These are phyloP conservation scores for Ornithoptera priamus DNA, from an alignment of 2,888 invertebrate genomes.

Conservation along the genomic window DNA sequence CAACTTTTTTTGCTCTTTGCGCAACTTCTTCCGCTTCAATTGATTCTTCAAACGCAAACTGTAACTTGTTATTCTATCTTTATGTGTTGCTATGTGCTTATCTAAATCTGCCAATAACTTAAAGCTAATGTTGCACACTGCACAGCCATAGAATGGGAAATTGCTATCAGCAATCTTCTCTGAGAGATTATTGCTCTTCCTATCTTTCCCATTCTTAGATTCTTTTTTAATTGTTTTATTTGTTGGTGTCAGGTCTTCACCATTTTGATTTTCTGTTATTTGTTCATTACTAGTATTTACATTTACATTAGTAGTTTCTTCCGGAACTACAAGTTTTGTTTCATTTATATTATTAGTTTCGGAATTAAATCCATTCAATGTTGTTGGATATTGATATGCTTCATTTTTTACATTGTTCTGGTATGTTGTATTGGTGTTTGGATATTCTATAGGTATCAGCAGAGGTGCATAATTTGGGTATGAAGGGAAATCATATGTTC, in stretches of 20 bases:
- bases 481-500: constrained; percentile 47
- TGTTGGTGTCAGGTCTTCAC: constrained; percentile 40
- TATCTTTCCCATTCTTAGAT: constrained; percentile 40
- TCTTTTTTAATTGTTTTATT: constrained; percentile 38
- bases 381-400: not conserved
- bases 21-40: constrained; percentile 54
- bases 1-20: constrained; percentile 55
- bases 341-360: not conserved
- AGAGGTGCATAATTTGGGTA: constrained; percentile 39
- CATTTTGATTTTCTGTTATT: constrained; percentile 30
- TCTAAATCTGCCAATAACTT: constrained; percentile 54
- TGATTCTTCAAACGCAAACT: constrained; percentile 61
- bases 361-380: not conserved
- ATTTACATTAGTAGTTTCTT: constrained; percentile 5
- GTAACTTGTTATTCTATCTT: constrained; percentile 66
- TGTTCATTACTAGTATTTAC: constrained; percentile 19
- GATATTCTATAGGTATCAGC: constrained; percentile 17
- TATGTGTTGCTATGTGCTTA: constrained; percentile 60
- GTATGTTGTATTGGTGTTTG: constrained; percentile 9
- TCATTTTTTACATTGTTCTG: constrained; percentile 14
- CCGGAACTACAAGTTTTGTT: not conserved
- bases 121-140: constrained; percentile 63
- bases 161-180: constrained; percentile 61
- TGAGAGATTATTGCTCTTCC: constrained; percentile 54
- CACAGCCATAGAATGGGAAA: constrained; percentile 67